Percentiles rank a stretch among this genome's conserved stretches.
Evolutionary conservation across 1,140 invertebrate species (phyloP).

Genomic region (Monomorium pharaonis): DNA sequence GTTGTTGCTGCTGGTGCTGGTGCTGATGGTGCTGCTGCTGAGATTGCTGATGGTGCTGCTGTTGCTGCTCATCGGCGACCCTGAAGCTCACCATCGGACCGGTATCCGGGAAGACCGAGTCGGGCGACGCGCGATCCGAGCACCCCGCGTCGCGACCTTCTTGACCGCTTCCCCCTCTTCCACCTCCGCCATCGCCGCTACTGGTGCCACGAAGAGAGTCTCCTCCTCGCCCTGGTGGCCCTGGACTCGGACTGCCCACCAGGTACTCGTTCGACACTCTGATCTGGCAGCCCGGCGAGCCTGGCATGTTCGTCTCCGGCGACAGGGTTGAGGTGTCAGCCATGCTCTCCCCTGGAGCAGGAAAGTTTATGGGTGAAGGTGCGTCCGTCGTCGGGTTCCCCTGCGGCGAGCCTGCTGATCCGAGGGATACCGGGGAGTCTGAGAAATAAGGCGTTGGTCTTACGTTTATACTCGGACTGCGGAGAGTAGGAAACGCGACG

Average conservation of each 20-base stretch:
- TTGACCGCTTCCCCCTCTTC: constrained; percentile 82
- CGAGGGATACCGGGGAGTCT: constrained; percentile 85
- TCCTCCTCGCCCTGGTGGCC: constrained; percentile 74
- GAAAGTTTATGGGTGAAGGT: constrained; percentile 85
- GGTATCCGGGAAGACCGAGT: constrained; percentile 82
- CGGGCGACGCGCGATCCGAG: constrained; percentile 82
- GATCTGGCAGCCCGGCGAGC: constrained; percentile 87
- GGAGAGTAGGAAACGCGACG: constrained; percentile 18
- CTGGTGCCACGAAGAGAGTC: constrained; percentile 66
- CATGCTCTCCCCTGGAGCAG: constrained; percentile 92
- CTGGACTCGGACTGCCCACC: constrained; percentile 82
- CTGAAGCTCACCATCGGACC: constrained; percentile 72
- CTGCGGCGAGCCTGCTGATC: constrained; percentile 84
- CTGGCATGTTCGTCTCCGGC: constrained; percentile 91
- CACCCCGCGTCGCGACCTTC: constrained; percentile 74
- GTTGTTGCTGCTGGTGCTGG: constrained; percentile 71
- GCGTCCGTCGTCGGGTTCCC: constrained; percentile 83
- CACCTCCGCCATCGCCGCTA: constrained; percentile 63
- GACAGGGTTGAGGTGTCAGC: constrained; percentile 95
- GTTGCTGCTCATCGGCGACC: constrained; percentile 78
- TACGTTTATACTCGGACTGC: constrained; percentile 65
- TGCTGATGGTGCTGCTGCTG: constrained; percentile 79
- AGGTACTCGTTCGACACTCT: constrained; percentile 85
- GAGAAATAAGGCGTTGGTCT: constrained; percentile 78
- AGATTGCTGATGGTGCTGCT: constrained; percentile 67